phyloP scores from a whole-genome alignment of 2,113 vertebrate genomes.

The Chaenocephalus aceratus region DNA sequence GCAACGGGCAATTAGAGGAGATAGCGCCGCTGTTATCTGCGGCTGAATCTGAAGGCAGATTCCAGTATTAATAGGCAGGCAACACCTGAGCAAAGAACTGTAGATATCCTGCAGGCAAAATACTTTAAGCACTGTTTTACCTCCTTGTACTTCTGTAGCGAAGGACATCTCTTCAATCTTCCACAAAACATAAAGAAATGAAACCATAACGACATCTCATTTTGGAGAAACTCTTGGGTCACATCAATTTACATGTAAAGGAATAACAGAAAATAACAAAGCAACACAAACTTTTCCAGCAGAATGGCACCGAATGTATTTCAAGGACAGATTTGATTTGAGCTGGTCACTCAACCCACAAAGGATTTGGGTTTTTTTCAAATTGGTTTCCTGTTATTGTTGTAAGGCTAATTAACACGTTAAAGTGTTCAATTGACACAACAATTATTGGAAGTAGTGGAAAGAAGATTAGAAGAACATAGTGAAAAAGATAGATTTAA shows the following conservation, averaged over 20 bases:
- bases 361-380: not conserved
- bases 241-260: not conserved
- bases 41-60: constrained; percentile 55
- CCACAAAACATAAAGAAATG: constrained; percentile 6
- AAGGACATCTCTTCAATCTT: constrained; percentile 23
- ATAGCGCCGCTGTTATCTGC: constrained; percentile 55
- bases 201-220: not conserved
- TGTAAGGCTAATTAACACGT: not conserved
- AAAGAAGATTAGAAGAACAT: not conserved
- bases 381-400: not conserved
- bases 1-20: constrained; percentile 72
- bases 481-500: not conserved
- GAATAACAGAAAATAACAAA: not conserved
- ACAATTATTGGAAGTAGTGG: not conserved
- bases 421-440: too few relatives aligned
- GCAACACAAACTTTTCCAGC: not conserved
- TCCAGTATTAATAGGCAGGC: constrained; percentile 49
- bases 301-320: not conserved
- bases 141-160: not conserved
- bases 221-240: not conserved
- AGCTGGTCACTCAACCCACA: not conserved
- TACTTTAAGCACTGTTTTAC: not conserved
- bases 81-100: constrained; percentile 46
- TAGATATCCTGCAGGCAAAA: constrained; percentile 34
- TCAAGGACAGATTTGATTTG: not conserved